Evolutionary conservation across 1,140 invertebrate species (phyloP), one percentile per base, ranked within the genome.

Genomic region (Zaprionus taronus): DNA sequence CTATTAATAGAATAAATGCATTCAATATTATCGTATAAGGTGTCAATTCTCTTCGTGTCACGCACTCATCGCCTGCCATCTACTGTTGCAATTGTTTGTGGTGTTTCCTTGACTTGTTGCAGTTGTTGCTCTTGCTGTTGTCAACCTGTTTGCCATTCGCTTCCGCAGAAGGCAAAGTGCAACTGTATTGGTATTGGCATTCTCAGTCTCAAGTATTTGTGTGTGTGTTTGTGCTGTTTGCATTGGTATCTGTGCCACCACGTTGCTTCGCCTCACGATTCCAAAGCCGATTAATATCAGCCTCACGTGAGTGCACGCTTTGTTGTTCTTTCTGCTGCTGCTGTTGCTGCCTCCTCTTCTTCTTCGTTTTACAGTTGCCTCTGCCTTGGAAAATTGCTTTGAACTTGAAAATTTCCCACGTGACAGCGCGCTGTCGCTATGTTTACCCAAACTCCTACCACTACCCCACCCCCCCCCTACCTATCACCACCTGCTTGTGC

Each of bases 361-460:
- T 63, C 72, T 69, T 80, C 56, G 66, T 77, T 83, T 86, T 81
- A 89, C 83, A 83, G 83, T 87, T 86, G 72, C 47, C 62, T 81
- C 79, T 74, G 77, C 70, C 75, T 80, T 81, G 84, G 81, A 87
- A 87, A 87, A 87, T 89, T 81, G 84, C 81, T 87, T 87, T 87
- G 84, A 87, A 87, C 84, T 87, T 87, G 84, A 87, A 87, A 87
- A 89, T 90, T 87, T 87, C 84, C 85, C 84, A 87, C 85, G 85
- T 87, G 84, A 89, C 84, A 72, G 70, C 70, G 74, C 9, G 78
- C 83, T 69, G 63, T 68, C 61, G 60, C 41, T 61, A 62, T 66
- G 34, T 60, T 51, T 24, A n/a, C 15, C 15, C 36, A n/a, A 5
- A 38, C 44, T 36, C 20, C n/a, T 14, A 56, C n/a, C n/a, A n/a